Evolutionary conservation across 1,140 invertebrate genomes (phyloP).

Genomic region (Dendroctonus valens): DNA sequence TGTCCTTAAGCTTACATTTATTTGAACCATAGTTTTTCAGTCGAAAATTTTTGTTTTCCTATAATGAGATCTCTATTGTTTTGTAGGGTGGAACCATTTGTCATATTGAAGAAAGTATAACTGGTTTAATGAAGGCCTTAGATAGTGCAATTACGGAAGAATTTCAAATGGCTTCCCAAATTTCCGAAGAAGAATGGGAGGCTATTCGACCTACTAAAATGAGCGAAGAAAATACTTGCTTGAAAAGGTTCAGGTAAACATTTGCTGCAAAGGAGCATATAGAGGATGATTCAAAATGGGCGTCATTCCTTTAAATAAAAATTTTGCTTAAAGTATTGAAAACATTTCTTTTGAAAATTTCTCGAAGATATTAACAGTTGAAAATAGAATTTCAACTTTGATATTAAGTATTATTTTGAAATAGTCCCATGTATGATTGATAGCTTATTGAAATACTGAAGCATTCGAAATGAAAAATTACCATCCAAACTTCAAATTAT

Average conservation of each 20-base stretch:
- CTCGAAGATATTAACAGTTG: too few species aligned
- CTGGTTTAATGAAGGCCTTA: slow-evolving; percentile 61
- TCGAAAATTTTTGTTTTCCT: too few species aligned
- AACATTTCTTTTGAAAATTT: too few species aligned
- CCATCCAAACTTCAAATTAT: too few species aligned
- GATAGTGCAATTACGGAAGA: slow-evolving; percentile 66
- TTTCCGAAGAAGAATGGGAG: slow-evolving; percentile 81
- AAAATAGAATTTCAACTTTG: too few species aligned
- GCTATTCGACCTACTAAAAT: slow-evolving; percentile 66
- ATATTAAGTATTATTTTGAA: too few species aligned
- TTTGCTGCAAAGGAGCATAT: not conserved
- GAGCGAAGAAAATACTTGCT: slow-evolving; percentile 63
- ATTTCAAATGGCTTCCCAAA: slow-evolving; percentile 65
- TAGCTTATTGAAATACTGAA: too few species aligned
- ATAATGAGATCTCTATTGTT: not conserved
- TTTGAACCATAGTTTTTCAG: not conserved
- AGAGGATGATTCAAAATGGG: too few species aligned
- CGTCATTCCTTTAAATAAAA: too few species aligned
- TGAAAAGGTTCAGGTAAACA: slow-evolving; percentile 59
- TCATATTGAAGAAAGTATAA: slow-evolving; percentile 62
- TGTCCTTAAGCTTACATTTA: not conserved
- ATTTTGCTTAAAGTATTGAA: too few species aligned
- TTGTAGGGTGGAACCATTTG: slow-evolving; percentile 61
- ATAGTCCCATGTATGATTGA: too few species aligned
- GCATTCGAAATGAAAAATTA: too few species aligned